A percentile compares a stretch with the other conserved stretches of the same genome.
These are phyloP conservation scores for Ennomos quercinarius DNA, from an alignment of 2,888 invertebrate genomes.

Conservation along the genomic window DNA sequence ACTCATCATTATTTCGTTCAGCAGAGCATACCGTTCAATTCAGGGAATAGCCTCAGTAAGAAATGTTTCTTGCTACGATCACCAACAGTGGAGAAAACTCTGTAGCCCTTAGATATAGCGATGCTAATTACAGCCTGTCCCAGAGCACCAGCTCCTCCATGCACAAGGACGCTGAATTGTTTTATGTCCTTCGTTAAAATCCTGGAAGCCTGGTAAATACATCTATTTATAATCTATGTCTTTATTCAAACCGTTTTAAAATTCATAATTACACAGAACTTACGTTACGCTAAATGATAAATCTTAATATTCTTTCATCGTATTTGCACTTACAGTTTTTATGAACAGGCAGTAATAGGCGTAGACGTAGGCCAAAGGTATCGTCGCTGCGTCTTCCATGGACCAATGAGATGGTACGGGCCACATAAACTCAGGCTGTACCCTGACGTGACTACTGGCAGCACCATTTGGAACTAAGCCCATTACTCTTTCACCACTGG, in stretches of 20 bases:
- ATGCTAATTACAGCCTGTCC: slow-evolving; percentile 68
- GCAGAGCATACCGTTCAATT: slow-evolving; percentile 53
- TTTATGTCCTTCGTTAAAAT: neutral
- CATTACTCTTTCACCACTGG: slow-evolving; percentile 83
- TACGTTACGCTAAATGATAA: no score
- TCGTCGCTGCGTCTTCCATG: slow-evolving; percentile 1
- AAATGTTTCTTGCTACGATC: slow-evolving; percentile 62
- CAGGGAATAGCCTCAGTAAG: slow-evolving; percentile 63
- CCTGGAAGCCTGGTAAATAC: neutral
- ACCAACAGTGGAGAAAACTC: slow-evolving; percentile 66
- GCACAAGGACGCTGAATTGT: slow-evolving; percentile 40
- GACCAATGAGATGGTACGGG: slow-evolving; percentile 87
- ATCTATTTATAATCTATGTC: no score
- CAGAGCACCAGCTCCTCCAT: slow-evolving; percentile 57
- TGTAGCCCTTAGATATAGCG: slow-evolving; percentile 54
- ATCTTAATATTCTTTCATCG: neutral
- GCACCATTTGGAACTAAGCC: slow-evolving; percentile 72
- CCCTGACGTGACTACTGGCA: slow-evolving; percentile 83
- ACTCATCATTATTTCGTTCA: neutral
- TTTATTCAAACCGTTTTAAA: no score
- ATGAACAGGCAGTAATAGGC: slow-evolving; percentile 65
- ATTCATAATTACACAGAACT: no score
- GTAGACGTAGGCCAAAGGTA: slow-evolving; percentile 84
- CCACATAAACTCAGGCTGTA: slow-evolving; percentile 82
- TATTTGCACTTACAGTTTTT: slow-evolving; percentile 9